phyloP scores from a whole-genome alignment of 2,888 invertebrate species.

The Ochropacha duplaris region DNA sequence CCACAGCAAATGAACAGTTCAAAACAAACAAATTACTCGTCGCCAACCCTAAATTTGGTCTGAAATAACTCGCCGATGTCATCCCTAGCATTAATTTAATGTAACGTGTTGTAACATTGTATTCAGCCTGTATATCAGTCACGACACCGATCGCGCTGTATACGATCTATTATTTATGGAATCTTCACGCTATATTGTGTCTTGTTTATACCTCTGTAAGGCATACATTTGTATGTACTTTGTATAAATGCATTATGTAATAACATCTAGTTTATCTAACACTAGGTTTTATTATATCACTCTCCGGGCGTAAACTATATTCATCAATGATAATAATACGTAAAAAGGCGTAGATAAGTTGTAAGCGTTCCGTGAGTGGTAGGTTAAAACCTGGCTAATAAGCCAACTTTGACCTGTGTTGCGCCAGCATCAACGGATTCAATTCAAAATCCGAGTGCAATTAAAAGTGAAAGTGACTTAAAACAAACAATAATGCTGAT shows the following conservation, averaged over 20 bases:
- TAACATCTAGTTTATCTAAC: no score
- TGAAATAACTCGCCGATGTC: neutral
- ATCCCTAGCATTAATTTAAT: conserved; percentile 3
- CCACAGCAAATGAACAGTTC: neutral
- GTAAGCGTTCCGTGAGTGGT: no score
- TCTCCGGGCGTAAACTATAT: no score
- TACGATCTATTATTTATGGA: neutral
- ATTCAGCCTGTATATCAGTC: conserved; percentile 16
- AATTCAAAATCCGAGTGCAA: no score
- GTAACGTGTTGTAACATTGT: conserved; percentile 14
- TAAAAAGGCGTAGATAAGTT: no score
- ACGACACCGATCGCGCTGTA: conserved; percentile 4
- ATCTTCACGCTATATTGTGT: neutral
- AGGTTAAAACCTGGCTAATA: no score
- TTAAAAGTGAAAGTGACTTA: no score
- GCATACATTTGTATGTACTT: neutral
- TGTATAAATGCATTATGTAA: neutral
- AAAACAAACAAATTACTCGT: neutral
- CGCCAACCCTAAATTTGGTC: neutral
- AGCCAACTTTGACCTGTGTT: no score
- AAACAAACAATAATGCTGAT: no score
- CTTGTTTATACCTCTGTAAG: neutral
- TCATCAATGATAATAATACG: no score
- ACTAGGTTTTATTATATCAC: no score
- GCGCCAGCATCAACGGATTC: no score